Base-by-base conservation (phyloP, 2,797 vertebrate genomes). In the Botia kubotai region DNA sequence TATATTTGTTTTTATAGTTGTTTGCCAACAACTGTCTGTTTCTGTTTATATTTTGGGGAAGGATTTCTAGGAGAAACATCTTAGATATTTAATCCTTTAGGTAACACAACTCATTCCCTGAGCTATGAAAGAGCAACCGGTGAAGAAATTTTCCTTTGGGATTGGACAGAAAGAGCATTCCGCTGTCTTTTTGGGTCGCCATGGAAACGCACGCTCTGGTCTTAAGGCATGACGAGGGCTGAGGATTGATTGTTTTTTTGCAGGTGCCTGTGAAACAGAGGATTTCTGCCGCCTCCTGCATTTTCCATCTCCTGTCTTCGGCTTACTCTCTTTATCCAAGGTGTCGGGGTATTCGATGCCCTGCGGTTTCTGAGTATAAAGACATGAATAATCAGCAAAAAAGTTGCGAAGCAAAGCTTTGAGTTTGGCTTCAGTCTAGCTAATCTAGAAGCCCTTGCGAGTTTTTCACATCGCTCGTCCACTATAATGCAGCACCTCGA, bases 401-500 rank as follows among this genome's bases (percentile, higher is more conserved):
- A 75, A 83, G 57, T 69, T 69, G 60, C 69, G 75, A 33, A 69
- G 63, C 58, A 53, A 78, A 58, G 72, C 68, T 69, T 77, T 69
- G 72, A 76, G 72, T 73, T 82, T 81, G 53, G 72, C 33, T 33
- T 33, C 33, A 5, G 33, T 33, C 33, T 33, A 33, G 33, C 70
- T 77, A 77, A 71, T 82, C 75, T 83, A 46, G 7, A 60, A 65
- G 57, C 43, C 75, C 36, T 53, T 86, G 84, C 84, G 80, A 87
- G 76, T 89, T 91, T 88, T 87, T 91, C 87, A 91, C 86, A 83
- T 84, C 76, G 81, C 77, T 88, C 82, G 83, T 80, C 86, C 88
- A 85, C 87, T 89, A 85, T 87, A 89, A 91, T 90, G 86, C 89
- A 91, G 89, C 87, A 89, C 87, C 86, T 87, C 84, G 87, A 83